Evolutionary conservation across 2,113 vertebrate species (phyloP), one percentile per base, ranked within the genome.

Genomic region (Ailuropoda melanoleuca): DNA sequence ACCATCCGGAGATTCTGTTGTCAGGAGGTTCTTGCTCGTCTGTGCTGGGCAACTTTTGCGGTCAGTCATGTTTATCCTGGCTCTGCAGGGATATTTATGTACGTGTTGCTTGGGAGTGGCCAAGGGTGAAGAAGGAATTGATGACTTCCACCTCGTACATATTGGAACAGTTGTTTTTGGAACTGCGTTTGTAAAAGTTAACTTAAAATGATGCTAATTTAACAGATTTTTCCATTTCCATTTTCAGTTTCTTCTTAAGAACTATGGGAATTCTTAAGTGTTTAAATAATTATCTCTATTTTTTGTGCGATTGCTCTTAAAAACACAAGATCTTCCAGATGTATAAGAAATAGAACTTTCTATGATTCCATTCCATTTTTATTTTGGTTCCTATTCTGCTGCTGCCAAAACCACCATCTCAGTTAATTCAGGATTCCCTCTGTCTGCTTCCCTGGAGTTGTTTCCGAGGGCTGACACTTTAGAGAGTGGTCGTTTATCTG

Each of bases 261-360:
- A 92, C 24, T 60, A 31, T 77, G n/a, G 53, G 19, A 34, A 87
- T 85, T 93, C 70, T 85, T 53, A 74, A 81, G 31, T 66, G 8
- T 92, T 90, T 90, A 62, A 34, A 56, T 2, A 17, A 87, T 77
- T 43, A 81, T 53, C 55, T 64, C 34, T 70, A 43, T 21, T 26
- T 58, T 55, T 53, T 66, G 64, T 58, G 37, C 64, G 21, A 93
- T 72, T 75, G 48, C 34, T 66, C 50, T 66, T 89, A 84, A 72
- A 85, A 72, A n/a, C 21, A 29, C 48, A 19, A 74, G 50, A 62
- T 74, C 80, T 81, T 88, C 37, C 39, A 74, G 58, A 66, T 53
- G 13, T 85, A 15, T 80, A 84, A 80, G 58, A 84, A 93, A 84
- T n/a, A 77, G 6, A 91, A 50, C 53, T 88, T 93, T 97, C 55